A percentile compares a stretch with the other conserved stretches of the same genome.
Evolutionary conservation across 2,113 vertebrate genomes (phyloP).

Genomic region (Tychaedon coryphoeus): DNA sequence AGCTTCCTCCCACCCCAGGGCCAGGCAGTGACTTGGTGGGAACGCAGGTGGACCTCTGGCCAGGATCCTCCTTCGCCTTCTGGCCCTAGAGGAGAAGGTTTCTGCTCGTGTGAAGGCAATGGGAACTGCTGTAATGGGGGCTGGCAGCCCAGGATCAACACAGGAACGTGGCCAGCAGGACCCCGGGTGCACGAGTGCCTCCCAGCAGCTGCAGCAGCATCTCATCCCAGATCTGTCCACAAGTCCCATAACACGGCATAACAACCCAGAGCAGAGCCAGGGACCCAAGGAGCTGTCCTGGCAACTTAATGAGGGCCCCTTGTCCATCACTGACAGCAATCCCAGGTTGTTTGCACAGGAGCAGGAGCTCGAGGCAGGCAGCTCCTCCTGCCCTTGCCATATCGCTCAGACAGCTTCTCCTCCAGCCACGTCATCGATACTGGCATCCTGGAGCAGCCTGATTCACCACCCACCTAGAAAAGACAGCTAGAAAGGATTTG

Average conservation of each 20-base stretch:
- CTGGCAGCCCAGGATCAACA: not conserved
- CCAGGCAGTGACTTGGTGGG: not conserved
- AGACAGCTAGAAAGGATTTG: not conserved
- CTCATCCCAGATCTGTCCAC: not conserved
- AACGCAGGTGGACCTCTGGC: not conserved
- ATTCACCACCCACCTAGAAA: not conserved
- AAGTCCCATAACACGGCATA: not conserved
- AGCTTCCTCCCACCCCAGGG: accelerated
- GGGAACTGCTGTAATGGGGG: not conserved
- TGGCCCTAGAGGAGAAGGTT: not conserved
- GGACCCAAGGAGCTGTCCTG: not conserved
- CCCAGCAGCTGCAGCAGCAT: not conserved
- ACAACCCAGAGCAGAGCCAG: not conserved
- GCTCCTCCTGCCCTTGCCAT: not conserved
- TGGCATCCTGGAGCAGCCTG: not conserved
- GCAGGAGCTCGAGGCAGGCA: not conserved
- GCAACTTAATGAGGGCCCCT: not conserved
- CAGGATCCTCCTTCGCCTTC: not conserved
- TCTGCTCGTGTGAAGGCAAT: not conserved
- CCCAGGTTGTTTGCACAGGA: not conserved
- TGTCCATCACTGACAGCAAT: not conserved
- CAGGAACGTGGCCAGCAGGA: not conserved
- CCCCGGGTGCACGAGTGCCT: not conserved
- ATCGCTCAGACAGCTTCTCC: not conserved
- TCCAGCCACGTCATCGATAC: not conserved